These are phyloP conservation scores for Maconellicoccus hirsutus DNA, from an alignment of 1,140 invertebrate genomes.

Conservation along the genomic window DNA sequence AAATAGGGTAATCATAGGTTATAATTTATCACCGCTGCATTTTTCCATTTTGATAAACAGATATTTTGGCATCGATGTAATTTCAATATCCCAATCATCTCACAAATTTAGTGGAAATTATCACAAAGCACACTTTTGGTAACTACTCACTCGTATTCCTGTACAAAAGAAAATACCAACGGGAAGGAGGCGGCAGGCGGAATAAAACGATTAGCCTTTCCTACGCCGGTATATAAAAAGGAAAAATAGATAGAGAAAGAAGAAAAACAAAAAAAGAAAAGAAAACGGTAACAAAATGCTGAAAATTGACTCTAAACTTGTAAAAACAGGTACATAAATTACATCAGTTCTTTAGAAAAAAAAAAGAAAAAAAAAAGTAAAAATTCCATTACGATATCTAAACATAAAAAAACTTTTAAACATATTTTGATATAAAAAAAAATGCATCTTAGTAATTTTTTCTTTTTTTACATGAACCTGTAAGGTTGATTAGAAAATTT, in stretches of 20 bases:
- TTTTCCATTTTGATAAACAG: too few relatives aligned
- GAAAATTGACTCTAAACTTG: neutral
- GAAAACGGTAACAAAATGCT: conserved; percentile 1
- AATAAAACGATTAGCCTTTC: too few relatives aligned
- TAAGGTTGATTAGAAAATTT: neutral
- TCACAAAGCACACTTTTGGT: too few relatives aligned
- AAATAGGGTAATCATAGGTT: too few relatives aligned
- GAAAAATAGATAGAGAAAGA: neutral
- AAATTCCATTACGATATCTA: neutral
- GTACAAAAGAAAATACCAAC: too few relatives aligned
- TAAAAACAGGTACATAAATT: neutral
- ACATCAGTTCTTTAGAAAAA: neutral
- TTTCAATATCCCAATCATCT: too few relatives aligned
- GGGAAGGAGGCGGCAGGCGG: too few relatives aligned
- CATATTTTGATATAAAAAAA: neutral
- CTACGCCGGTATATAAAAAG: neutral
- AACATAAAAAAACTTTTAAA: neutral
- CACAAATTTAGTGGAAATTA: too few relatives aligned
- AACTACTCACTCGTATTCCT: too few relatives aligned
- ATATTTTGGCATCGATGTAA: too few relatives aligned
- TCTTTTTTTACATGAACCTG: neutral
- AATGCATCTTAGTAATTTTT: neutral
- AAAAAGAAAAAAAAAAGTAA: neutral
- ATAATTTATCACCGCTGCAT: too few relatives aligned
- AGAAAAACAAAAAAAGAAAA: neutral